A percentile compares a stretch with the other conserved stretches of the same genome.
These are phyloP conservation scores for Pteropus alecto DNA, from an alignment of 2,113 vertebrate species.

Conservation along the genomic window DNA sequence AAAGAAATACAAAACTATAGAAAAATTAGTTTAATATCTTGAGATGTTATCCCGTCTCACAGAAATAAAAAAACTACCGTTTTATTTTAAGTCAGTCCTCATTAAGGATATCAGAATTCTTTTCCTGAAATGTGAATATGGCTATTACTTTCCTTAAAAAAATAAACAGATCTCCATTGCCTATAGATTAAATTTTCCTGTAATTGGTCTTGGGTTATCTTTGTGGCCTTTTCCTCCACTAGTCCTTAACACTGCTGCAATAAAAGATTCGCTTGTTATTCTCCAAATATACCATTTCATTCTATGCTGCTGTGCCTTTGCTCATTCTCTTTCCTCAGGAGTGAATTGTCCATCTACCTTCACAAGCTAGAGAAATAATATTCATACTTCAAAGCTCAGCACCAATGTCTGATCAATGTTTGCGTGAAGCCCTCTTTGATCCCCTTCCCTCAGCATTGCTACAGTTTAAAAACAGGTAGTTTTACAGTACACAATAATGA, in stretches of 20 bases:
- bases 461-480: not conserved
- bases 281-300: not conserved
- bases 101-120: not conserved
- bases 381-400: not conserved
- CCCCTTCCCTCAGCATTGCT: not conserved
- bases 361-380: not conserved
- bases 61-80: not conserved
- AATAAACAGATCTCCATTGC: not conserved
- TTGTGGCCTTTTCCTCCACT: not conserved
- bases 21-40: conserved; percentile 14
- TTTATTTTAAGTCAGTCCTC: not conserved
- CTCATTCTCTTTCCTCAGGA: not conserved
- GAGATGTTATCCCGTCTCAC: not conserved
- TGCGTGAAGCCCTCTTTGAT: not conserved
- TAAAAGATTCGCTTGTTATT: not conserved
- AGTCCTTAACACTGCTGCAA: not conserved
- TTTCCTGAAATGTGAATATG: not conserved
- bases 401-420: not conserved
- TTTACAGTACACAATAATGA: not conserved
- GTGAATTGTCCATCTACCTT: not conserved
- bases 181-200: not conserved
- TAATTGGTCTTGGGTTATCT: not conserved
- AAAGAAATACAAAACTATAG: not conserved
- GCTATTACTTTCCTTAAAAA: not conserved
- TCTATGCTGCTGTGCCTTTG: conserved; percentile 1